Evolutionary conservation across 2,888 invertebrate species (phyloP), one percentile per base, ranked within the genome.

Genomic region (Ophion ellenae): DNA sequence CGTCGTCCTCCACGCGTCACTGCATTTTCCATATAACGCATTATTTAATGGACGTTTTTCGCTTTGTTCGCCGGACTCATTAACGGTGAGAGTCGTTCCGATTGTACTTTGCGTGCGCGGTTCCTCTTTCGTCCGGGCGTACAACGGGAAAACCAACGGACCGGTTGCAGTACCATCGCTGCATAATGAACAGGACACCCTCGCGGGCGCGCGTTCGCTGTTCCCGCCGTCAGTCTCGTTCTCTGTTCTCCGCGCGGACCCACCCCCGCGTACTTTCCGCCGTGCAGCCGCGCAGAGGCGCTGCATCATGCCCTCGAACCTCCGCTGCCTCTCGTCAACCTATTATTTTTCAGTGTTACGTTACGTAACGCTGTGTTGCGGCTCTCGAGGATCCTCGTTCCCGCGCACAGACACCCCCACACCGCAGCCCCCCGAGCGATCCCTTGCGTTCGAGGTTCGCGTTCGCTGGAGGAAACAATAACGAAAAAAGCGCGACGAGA

Each of bases 1-100:
- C 86, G 76, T 73, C 80, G 32, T 85, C 82, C 82, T 73, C 81
- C 63, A 69, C 81, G 78, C 86, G 81, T 84, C 85, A 84, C 84
- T 83, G 83, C 71, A 79, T 83, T 84, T 90, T 92, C 90, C 92
- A 92, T 53, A 53, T 91, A 89, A 91, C 91, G 91, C 91, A 93
- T 93, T 93, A 93, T 93, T 93, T 93, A 93, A 93, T 92, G 93
- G 90, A 92, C 91, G 91, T 92, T 93, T 93, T 92, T 92, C 93
- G 91, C 93, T 93, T 93, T 93, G 92, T 92, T 92, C 92, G 90
- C 90, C 90, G 89, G 91, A 92, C 93, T 93, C 93, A 93, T 93
- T 93, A 93, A 92, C 92, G 91, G 89, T 91, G 90, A 71, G 70
- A 74, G 81, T 70, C 89, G 87, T 89, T 91, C 90, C 92, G 92